Evolutionary conservation across 2,113 vertebrate species (phyloP).

Genomic region (Kryptolebias marmoratus): DNA sequence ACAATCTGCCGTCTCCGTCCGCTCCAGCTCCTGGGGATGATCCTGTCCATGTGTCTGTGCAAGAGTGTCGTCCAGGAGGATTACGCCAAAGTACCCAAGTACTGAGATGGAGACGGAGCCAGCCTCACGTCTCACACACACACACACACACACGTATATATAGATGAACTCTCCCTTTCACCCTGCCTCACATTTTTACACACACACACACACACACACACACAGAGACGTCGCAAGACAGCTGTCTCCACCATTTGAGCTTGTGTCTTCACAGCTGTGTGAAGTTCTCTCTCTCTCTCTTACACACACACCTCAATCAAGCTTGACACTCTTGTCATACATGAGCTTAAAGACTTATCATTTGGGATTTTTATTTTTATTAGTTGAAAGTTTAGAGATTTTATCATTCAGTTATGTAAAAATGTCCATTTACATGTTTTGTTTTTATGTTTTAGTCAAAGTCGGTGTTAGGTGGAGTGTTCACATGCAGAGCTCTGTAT

Average conservation of each 20-base stretch:
- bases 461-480: slow-evolving; percentile 55
- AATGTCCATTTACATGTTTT: slow-evolving; percentile 11
- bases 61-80: slow-evolving; percentile 91
- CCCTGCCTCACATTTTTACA: slow-evolving; percentile 13
- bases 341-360: slow-evolving; percentile 35
- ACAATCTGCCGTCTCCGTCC: slow-evolving; percentile 25
- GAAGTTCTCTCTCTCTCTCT: slow-evolving; percentile 38
- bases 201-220: slow-evolving; percentile 20
- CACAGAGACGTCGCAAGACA: neutral
- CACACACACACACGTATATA: slow-evolving; percentile 39
- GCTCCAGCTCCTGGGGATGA: slow-evolving; percentile 90
- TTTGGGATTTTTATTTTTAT: slow-evolving; percentile 10
- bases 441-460: slow-evolving; percentile 46
- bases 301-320: slow-evolving; percentile 14
- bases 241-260: slow-evolving; percentile 50
- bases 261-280: slow-evolving; percentile 48
- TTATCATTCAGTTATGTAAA: slow-evolving; percentile 27
- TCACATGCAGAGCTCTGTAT: slow-evolving; percentile 28
- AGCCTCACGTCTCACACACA: slow-evolving; percentile 42
- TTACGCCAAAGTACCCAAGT: slow-evolving; percentile 96
- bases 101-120: slow-evolving; percentile 78
- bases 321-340: slow-evolving; percentile 17
- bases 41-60: slow-evolving; percentile 93
- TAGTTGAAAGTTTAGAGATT: slow-evolving; percentile 13
- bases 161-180: slow-evolving; percentile 20